Evolutionary conservation across 2,888 invertebrate genomes (phyloP), one percentile per base, ranked within the genome.

Genomic region (Drosophila picticornis): DNA sequence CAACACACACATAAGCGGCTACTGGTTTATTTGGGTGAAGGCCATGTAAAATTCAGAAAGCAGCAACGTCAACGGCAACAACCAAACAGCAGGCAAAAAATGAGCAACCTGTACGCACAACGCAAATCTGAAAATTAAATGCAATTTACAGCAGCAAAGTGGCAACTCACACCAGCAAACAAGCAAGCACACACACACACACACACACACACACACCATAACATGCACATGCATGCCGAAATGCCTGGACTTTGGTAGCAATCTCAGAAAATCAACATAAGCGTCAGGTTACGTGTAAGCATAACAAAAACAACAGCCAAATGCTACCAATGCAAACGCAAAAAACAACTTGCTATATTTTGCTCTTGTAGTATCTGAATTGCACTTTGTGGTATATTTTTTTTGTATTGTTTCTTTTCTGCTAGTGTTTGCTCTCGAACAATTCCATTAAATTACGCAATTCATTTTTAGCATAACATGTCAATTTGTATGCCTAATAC

Each of bases 91-190:
- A 32, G 53, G 46, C 43, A 61, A 61, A 52, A 68, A 56, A 59
- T 40, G 22, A 70, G 34, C 34, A 62, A 25, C 53, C 46, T 46
- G 52, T 55, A 38, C 40, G 64, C 76, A 65, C 50, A 71, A 58
- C 58, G 65, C 71, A 86, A 87, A 87, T 86, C 89, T 86, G 77
- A 73, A 84, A 86, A 89, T 86, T 89, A 86, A 86, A 89, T 86
- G 85, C 85, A 86, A 86, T 86, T 86, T 86, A 85, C 84, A 89
- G 84, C 89, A 84, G 84, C 87, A 87, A 89, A 89, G 87, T 85
- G 89, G 82, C 85, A 87, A 62, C 83, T 67, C 53, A 59, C 32
- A 72, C 40, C 70, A 50, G 11, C 55, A 64, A 50, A 52, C 70
- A 72, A 51, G 53, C 56, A 72, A 69, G 65, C 72, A 68, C 10